A percentile compares a stretch with the other conserved stretches of the same genome.
phyloP scores from a whole-genome alignment of 2,888 invertebrate species.

The Drosophila bunnanda region DNA sequence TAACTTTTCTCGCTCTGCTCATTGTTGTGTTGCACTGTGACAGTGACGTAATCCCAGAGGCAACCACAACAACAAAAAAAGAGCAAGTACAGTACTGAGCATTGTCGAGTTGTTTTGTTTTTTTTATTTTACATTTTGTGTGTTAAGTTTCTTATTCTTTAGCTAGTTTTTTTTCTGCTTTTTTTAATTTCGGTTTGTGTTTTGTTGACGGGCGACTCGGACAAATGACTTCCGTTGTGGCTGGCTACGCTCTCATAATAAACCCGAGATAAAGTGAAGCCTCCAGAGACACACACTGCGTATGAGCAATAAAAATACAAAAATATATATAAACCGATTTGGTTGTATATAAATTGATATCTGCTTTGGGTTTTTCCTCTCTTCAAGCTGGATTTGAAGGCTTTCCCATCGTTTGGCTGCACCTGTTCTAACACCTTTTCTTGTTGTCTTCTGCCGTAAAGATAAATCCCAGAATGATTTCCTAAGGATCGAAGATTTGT shows the following conservation, averaged over 20 bases:
- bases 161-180: slow-evolving; percentile 33
- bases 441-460: neutral
- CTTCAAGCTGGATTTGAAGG: neutral
- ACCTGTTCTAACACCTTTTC: slow-evolving; percentile 42
- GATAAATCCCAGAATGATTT: slow-evolving; percentile 18
- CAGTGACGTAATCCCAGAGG: slow-evolving; percentile 51
- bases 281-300: slow-evolving; percentile 36
- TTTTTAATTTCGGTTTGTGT: slow-evolving; percentile 11
- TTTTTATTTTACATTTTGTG: neutral
- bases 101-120: slow-evolving; percentile 11
- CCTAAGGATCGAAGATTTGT: slow-evolving; percentile 15
- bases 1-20: neutral
- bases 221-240: slow-evolving; percentile 78
- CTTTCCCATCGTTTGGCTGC: slow-evolving; percentile 56
- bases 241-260: slow-evolving; percentile 58
- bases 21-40: slow-evolving; percentile 34
- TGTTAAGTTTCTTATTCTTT: slow-evolving; percentile 29
- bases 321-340: slow-evolving; percentile 22
- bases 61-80: slow-evolving; percentile 15
- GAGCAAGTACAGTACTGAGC: slow-evolving; percentile 42
- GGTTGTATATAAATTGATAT: slow-evolving; percentile 24
- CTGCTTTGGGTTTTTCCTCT: slow-evolving; percentile 12
- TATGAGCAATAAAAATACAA: slow-evolving; percentile 48
- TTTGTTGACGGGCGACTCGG: slow-evolving; percentile 52
- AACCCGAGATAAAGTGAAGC: slow-evolving; percentile 30